Evolutionary conservation across 2,113 vertebrate genomes (phyloP).

Genomic region (Varanus salvator): DNA sequence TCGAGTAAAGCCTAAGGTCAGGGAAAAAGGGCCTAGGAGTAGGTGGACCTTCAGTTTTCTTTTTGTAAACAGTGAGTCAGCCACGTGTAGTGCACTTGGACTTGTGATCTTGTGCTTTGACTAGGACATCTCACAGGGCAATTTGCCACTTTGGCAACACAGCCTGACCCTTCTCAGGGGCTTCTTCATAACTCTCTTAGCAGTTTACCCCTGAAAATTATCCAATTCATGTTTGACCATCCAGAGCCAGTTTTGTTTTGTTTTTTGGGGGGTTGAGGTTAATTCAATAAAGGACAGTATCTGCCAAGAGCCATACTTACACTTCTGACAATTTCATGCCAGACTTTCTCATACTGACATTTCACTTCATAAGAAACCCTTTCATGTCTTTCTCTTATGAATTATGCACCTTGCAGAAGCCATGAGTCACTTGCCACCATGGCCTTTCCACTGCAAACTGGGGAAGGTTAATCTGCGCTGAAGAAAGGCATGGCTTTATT

Average conservation of each 20-base stretch:
- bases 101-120: not conserved
- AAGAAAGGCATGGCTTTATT: not conserved
- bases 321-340: not conserved
- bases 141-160: not conserved
- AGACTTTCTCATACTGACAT: not conserved
- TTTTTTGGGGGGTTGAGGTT: not conserved
- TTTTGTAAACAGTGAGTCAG: not conserved
- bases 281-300: not conserved
- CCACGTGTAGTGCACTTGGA: not conserved
- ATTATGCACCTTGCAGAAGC: not conserved
- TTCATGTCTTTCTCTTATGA: not conserved
- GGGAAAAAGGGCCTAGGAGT: not conserved
- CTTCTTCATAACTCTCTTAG: not conserved
- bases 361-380: slow-evolving; percentile 1
- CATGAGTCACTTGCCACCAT: not conserved
- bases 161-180: not conserved
- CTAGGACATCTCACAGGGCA: not conserved
- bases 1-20: not conserved
- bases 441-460: not conserved
- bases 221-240: not conserved
- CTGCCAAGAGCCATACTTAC: not conserved
- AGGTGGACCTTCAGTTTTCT: not conserved
- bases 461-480: not conserved
- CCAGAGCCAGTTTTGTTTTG: not conserved
- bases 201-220: not conserved